Percentiles rank a stretch among this genome's conserved stretches.
These are phyloP conservation scores for Felis chaus DNA, from an alignment of 2,113 vertebrate species.

Conservation along the genomic window DNA sequence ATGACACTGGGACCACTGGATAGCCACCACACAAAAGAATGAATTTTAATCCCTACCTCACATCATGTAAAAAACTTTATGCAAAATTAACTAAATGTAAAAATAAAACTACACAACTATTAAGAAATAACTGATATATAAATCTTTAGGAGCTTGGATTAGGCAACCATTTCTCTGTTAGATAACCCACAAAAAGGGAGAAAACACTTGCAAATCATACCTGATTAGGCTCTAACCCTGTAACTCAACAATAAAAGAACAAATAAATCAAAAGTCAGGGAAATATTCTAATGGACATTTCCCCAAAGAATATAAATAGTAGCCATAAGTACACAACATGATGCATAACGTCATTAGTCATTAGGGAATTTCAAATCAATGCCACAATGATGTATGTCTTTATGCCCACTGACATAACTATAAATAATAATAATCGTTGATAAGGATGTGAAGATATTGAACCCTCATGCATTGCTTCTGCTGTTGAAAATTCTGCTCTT, in stretches of 20 bases:
- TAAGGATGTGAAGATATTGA: background rate
- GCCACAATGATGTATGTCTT: background rate
- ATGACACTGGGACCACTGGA: background rate
- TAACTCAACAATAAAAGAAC: background rate
- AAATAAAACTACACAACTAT: background rate
- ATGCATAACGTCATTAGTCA: background rate
- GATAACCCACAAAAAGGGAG: background rate
- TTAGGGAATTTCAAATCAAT: background rate
- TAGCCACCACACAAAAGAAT: background rate
- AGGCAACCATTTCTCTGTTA: background rate
- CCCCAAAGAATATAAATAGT: background rate
- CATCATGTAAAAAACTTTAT: background rate
- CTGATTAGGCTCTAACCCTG: background rate
- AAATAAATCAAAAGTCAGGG: background rate
- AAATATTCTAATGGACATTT: background rate
- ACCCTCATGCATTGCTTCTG: background rate
- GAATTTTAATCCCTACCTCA: background rate
- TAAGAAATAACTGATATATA: background rate
- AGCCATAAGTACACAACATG: background rate
- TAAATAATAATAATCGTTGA: background rate
- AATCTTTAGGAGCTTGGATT: background rate
- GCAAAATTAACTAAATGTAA: background rate
- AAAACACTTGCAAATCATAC: background rate
- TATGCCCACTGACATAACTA: background rate
- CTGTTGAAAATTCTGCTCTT: background rate